Evolutionary conservation across 2,888 invertebrate species (phyloP), one percentile per base, ranked within the genome.

Genomic region (Patella caerulea): DNA sequence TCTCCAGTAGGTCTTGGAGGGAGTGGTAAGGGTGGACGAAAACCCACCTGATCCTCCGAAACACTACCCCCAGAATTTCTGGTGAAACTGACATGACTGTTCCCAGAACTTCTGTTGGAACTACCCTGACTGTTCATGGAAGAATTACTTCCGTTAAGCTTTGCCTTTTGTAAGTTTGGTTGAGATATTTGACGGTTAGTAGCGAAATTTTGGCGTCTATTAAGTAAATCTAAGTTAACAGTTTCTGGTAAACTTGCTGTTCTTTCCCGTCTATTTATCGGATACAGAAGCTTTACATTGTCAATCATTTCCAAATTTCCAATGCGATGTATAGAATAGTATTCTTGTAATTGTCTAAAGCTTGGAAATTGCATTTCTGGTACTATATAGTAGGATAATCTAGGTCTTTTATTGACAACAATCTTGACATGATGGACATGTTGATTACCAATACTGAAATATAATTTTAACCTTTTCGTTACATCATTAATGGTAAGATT

Each of bases 1-100:
- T 79, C 82, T 65, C 71, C 73, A 2, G 15, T 17, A 9, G 72
- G 53, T 59, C 71, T 14, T 53, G 74, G 65, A 19, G 72, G 70
- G 34, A 75, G 52, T 29, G 86, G 86, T 12, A 85, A 79, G 0
- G 86, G 84, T 7, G 84, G 82, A 14, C 85, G 83, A 2, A 24
- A 24, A 24, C 65, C 24, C 65, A 15, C 85, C 85, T 34, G 85
- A 69, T 12, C 77, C 69, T 24, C 19, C 19, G 19, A 24, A 24
- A 24, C 24, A 65, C 5, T 65, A 24, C 11, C 24, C 24, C 65
- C 65, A 65, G 19, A 24, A 65, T 19, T 19, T 45, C 45, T 45
- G 45, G 45, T 9, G 9, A 45, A 45, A 45, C 45, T 45, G 9
- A 45, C 45, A 45, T 45, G 45, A 45, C 45, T 45, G 45, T 45